Conservation (phyloP, 2,888 invertebrate species). For the Aleiodes testaceus region DNA sequence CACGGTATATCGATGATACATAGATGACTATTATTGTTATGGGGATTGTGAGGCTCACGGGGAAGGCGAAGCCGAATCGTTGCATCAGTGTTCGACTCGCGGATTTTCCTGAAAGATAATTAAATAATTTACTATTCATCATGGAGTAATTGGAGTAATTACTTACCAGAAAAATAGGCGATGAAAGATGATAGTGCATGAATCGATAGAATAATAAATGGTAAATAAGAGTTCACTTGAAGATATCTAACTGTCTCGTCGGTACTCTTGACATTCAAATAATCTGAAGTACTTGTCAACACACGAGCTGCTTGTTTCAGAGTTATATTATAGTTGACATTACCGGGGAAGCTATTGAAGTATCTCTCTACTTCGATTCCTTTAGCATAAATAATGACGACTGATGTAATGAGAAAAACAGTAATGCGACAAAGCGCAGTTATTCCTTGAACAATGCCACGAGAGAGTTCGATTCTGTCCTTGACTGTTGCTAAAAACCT, state of each 20-base stretch:
- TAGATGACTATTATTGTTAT: conserved; percentile 82
- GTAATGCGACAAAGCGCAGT: conserved; percentile 85
- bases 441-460: conserved; percentile 83
- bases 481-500: conserved; percentile 73
- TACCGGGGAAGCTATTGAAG: conserved; percentile 57
- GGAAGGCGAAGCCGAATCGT: conserved; percentile 88
- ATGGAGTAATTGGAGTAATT: background rate
- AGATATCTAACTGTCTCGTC: conserved; percentile 31
- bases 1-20: conserved; percentile 79
- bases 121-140: background rate
- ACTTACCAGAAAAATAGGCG: conserved; percentile 76
- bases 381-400: conserved; percentile 75
- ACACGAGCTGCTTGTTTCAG: conserved; percentile 45
- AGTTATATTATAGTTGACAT: conserved; percentile 57
- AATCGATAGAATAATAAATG: conserved; percentile 75
- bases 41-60: conserved; percentile 85
- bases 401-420: conserved; percentile 80
- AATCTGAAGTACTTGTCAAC: background rate
- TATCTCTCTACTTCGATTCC: conserved; percentile 58
- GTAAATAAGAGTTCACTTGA: conserved; percentile 42
- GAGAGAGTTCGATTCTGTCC: conserved; percentile 76
- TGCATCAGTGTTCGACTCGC: conserved; percentile 93
- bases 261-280: conserved; percentile 3
- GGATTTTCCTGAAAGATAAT: conserved; percentile 78
- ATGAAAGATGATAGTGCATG: conserved; percentile 81